phyloP scores from a whole-genome alignment of 2,797 vertebrate species.

The Poeciliopsis presidionis region DNA sequence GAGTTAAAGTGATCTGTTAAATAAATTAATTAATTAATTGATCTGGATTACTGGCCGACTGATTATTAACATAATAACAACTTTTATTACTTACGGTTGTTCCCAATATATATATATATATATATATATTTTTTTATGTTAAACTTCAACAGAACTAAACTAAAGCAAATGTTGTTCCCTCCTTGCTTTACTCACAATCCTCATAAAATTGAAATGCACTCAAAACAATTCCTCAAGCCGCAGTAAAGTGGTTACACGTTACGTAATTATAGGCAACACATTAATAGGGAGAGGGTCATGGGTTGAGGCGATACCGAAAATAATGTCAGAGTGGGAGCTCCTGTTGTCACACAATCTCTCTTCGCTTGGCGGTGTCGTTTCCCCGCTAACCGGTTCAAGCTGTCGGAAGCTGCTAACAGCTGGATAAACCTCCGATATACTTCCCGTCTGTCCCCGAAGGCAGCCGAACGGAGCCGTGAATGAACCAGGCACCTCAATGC shows the following conservation, averaged over 20 bases:
- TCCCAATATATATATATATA: no score
- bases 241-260: background rate
- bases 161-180: background rate
- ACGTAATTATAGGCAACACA: background rate
- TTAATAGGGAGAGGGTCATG: background rate
- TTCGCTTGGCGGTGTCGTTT: slow-evolving; percentile 50
- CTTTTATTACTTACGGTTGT: background rate
- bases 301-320: slow-evolving; percentile 13
- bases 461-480: slow-evolving; percentile 49
- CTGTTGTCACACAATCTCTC: background rate
- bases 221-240: background rate
- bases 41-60: background rate
- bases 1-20: background rate
- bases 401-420: slow-evolving; percentile 44
- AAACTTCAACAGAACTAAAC: background rate
- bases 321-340: slow-evolving; percentile 53
- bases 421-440: slow-evolving; percentile 38
- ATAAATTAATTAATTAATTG: background rate
- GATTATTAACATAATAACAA: background rate
- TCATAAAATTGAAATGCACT: background rate
- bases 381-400: slow-evolving; percentile 36
- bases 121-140: no score
- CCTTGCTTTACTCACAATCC: background rate
- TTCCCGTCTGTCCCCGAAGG: slow-evolving; percentile 32
- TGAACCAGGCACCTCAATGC: slow-evolving; percentile 56